Base-by-base conservation (phyloP, 92 coral and sea anemone species). In the Epizoanthus rinbou region DNA sequence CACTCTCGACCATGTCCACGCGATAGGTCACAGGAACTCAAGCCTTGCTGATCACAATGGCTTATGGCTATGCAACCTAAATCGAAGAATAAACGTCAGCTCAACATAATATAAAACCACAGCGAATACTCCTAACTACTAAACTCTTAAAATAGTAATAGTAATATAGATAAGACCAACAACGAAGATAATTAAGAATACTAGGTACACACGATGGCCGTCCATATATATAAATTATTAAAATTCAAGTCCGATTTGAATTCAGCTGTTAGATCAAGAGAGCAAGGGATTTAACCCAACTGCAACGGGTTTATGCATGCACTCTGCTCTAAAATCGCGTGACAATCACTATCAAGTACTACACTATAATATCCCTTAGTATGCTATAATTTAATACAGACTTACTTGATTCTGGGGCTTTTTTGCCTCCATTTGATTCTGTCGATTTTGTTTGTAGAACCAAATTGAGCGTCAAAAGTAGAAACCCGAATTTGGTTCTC, bases 381-480 rank as follows among this genome's bases (percentile, higher is more conserved):
- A 9, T 50, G 54, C 54, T 50, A 50, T 50, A 10, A 6, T 50
- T 5, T 39, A 0, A 37, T 21, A 43, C 65, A 39, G 47, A 62
- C 71, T 78, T 62, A 78, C 82, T 13, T 60, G 82, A 56, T 41
- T 60, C 58, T 60, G 37, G 69, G 37, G 54, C 13, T 57, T 59
- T 76, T n/a, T 50, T 60, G 7, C 60, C 21, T 62, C 28, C 71
- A 3, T 22, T 78, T 22, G 71, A 37, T 60, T 78, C 71, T 62
- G 82, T 60, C 3, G 82, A 78, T 17, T 78, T 21, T 35, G 41
- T 57, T 62, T 39, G 82, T 19, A 76, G 33, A 19, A 60, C 71
- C 69, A 78, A 24, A 22, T 35, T 60, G 82, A 78, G 69, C 71
- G 71, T 56, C 71, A 57, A 78, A 37, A 78, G 24, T 62, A 78